Percentiles rank a stretch among this genome's conserved stretches.
Conservation (phyloP, 2,888 invertebrate species). For the Calephelis perditalis region DNA sequence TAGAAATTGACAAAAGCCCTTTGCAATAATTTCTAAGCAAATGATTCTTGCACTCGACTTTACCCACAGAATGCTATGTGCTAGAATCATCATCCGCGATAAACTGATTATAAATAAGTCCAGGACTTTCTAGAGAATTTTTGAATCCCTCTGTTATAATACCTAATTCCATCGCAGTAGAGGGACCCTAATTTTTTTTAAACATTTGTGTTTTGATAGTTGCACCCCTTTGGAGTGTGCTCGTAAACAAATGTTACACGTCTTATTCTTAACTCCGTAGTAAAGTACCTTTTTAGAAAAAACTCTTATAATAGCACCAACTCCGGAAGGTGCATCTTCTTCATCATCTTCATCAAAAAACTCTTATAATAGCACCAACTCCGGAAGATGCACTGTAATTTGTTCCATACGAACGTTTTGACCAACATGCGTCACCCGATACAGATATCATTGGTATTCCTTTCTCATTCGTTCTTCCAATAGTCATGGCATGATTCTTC, state of each 20-base stretch:
- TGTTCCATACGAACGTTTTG: not conserved
- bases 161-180: conserved; percentile 19
- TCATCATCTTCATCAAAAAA: too few species aligned
- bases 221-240: not conserved
- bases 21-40: not conserved
- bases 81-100: conserved; percentile 24
- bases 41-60: conserved; percentile 10
- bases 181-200: not conserved
- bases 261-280: not conserved
- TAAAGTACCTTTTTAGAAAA: not conserved
- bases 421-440: not conserved
- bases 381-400: too few species aligned
- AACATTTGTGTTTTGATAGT: not conserved
- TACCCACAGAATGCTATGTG: conserved; percentile 19
- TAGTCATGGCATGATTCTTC: not conserved
- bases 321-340: too few species aligned
- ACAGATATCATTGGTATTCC: not conserved
- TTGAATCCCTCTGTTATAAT: conserved; percentile 23
- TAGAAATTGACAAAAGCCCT: not conserved
- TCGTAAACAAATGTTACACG: not conserved
- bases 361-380: not conserved
- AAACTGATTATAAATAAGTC: conserved; percentile 20
- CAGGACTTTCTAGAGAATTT: conserved; percentile 17
- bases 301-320: not conserved
- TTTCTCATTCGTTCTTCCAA: not conserved